Base-by-base conservation (phyloP, 2,797 vertebrate genomes). In the Channallabes apus region DNA sequence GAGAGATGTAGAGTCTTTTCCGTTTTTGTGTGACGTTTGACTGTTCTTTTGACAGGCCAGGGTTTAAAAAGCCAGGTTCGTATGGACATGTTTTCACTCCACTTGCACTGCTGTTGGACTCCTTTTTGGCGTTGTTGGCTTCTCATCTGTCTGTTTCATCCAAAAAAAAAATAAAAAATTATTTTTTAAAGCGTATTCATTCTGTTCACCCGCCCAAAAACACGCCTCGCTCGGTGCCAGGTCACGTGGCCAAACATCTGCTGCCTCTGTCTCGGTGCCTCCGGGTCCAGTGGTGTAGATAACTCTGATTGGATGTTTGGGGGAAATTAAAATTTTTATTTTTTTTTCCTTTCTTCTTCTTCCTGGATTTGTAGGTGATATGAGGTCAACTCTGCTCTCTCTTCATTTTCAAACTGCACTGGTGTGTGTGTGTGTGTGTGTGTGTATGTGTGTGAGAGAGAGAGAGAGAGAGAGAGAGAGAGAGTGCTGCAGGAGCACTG, bases 21-120 rank as follows among this genome's bases (percentile, higher is more conserved):
- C 97, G 97, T 99, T 89, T 46, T 83, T 99, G 97, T 99, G 97
- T 99, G 97, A 99, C 98, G 97, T 99, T 98, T 99, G 98, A 99
- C 97, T 99, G 98, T 99, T 99, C 97, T 98, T 99, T 99, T 99
- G 98, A 99, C 98, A 99, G 98, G 97, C 97, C 98, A 98, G 98
- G 98, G 94, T 99, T 99, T 59, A 99, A 99, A 99, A 99, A 99
- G 97, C 97, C 98, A 99, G 98, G 98, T 99, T 99, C 97, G 98
- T 99, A 99, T 99, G 97, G 97, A 99, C 97, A 99, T 99, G 98
- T 97, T 98, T 99, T 98, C 97, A 98, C 97, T 99, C 97, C 97
- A 98, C 98, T 98, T 99, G 98, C 98, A 99, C 98, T 97, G 97
- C 97, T 99, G 97, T 98, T 98, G 98, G 97, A 99, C 96, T 98